Conservation (phyloP, 2,888 invertebrate genomes). For the Spilosoma lubricipeda region DNA sequence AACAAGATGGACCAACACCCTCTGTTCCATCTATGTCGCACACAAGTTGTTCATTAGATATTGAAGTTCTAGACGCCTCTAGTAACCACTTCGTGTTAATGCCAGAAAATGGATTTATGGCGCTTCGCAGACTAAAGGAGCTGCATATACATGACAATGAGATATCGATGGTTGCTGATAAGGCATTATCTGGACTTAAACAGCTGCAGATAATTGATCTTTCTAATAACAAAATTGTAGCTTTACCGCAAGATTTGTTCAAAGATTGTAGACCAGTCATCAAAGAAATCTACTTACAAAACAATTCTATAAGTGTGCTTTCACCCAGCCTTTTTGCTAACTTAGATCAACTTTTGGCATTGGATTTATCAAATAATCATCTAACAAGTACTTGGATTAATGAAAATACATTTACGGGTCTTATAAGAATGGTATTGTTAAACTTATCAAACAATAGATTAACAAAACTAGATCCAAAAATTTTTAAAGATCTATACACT, state of each 20-base stretch:
- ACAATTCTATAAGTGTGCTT: slow-evolving; percentile 95
- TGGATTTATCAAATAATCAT: slow-evolving; percentile 95
- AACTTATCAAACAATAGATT: slow-evolving; percentile 95
- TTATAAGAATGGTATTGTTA: slow-evolving; percentile 94
- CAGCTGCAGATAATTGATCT: slow-evolving; percentile 94
- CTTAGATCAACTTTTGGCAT: slow-evolving; percentile 91
- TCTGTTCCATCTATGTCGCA: slow-evolving; percentile 77
- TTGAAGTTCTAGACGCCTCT: slow-evolving; percentile 93
- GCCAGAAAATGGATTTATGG: slow-evolving; percentile 93
- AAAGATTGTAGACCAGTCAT: slow-evolving; percentile 92
- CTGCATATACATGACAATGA: slow-evolving; percentile 95
- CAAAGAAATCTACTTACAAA: slow-evolving; percentile 95
- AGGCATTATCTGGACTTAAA: slow-evolving; percentile 92
- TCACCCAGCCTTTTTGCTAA: slow-evolving; percentile 95
- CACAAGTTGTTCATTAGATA: slow-evolving; percentile 90
- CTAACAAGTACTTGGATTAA: slow-evolving; percentile 95
- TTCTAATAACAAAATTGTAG: slow-evolving; percentile 95
- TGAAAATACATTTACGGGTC: slow-evolving; percentile 93
- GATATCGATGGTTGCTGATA: slow-evolving; percentile 94
- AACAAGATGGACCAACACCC: slow-evolving; percentile 82
- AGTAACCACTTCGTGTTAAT: slow-evolving; percentile 94
- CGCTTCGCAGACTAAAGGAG: slow-evolving; percentile 91
- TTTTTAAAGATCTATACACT: slow-evolving; percentile 94
- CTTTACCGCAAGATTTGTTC: slow-evolving; percentile 94
- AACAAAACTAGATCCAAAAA: slow-evolving; percentile 92